Base-by-base conservation (phyloP, 2,797 vertebrate genomes). In the Muraenolepis orangiensis region DNA sequence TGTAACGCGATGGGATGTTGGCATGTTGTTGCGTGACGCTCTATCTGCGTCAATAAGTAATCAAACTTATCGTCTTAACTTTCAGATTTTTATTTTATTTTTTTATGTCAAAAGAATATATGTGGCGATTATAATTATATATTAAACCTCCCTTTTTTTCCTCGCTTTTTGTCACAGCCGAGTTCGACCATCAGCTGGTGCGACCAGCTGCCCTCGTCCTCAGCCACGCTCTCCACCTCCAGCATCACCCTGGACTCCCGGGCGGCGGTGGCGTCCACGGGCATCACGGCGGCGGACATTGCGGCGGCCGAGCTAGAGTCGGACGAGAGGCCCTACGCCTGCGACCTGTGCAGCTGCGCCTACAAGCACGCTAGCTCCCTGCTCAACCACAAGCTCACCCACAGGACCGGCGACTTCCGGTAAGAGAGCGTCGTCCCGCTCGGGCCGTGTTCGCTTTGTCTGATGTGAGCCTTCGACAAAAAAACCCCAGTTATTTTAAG, bases 311-410 rank as follows among this genome's bases (percentile, higher is more conserved):
- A 91, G 10, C 36, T 74, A 38, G 73, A 73, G 51, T 93, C 93
- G 0, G 94, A 95, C 12, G 91, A 92, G 82, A 87, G 91, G 28
- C 91, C 93, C 31, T 95, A 94, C 29, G 89, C 93, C 78, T 96
- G 96, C 18, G 93, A 95, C 81, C 91, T 93, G 6, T 96, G 95
- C 80, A 94, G 93, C 81, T 93, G 95, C 40, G 93, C 93, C 26
- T 97, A 96, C 89, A 94, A 94, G 78, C 95, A 94, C 0, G 93
- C 93, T 0, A 95, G 93, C 78, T 94, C 93, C 31, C 88, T 94
- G 72, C 87, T 94, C 29, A 96, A 96, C 86, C 94, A 97, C 89
- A 96, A 95, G 85, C 93, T 93, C 86, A 94, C 93, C 12, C 94
- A 95, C 82, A 94, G 94, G 72, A 94, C 94, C 0, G 95, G 94